These are phyloP conservation scores for Dione juno DNA, from an alignment of 2,888 invertebrate genomes.

Conservation along the genomic window DNA sequence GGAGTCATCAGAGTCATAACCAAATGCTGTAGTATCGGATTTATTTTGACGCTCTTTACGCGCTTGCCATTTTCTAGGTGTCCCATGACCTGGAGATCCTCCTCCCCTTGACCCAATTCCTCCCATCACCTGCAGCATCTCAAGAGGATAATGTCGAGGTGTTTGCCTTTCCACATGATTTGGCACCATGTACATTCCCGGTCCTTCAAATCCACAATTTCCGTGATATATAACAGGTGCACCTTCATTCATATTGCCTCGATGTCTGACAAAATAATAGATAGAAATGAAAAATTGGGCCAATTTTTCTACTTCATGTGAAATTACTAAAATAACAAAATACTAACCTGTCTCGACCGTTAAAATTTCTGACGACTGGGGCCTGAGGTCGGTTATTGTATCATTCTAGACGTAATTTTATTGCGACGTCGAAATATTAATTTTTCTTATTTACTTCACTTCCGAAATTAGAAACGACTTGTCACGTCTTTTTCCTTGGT, in stretches of 20 bases:
- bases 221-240: constrained; percentile 73
- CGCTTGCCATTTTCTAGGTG: constrained; percentile 61
- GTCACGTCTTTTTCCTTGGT: constrained; percentile 61
- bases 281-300: constrained; percentile 42
- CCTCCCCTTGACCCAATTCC: constrained; percentile 51
- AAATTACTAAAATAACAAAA: neutral
- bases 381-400: constrained; percentile 66
- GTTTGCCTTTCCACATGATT: constrained; percentile 61
- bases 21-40: constrained; percentile 68
- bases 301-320: neutral
- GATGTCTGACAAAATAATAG: constrained; percentile 46
- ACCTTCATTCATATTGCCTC: constrained; percentile 70
- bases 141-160: constrained; percentile 67
- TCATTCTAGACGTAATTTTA: constrained; percentile 71
- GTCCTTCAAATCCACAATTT: constrained; percentile 63
- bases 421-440: constrained; percentile 67
- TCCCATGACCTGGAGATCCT: constrained; percentile 54
- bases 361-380: constrained; percentile 59
- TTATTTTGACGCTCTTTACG: constrained; percentile 62
- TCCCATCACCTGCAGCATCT: constrained; percentile 62
- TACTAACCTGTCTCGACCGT: constrained; percentile 67
- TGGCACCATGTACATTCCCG: constrained; percentile 64
- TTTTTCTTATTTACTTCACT: constrained; percentile 65
- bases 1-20: constrained; percentile 78
- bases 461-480: constrained; percentile 77